Conservation (phyloP, 2,888 invertebrate species). For the Amphipoea oculea region DNA sequence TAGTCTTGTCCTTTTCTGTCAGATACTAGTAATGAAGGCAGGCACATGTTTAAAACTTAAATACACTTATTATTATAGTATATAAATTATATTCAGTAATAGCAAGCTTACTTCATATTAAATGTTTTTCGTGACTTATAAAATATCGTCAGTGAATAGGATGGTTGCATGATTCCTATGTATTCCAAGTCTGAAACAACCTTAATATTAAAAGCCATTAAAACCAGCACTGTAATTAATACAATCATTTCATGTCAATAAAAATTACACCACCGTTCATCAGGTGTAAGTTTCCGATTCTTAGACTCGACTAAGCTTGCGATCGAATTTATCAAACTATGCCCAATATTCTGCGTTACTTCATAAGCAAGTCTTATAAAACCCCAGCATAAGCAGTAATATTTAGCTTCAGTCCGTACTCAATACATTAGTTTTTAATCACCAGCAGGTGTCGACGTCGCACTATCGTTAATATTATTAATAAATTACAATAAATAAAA, state of each 20-base stretch:
- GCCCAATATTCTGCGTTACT: conserved; percentile 15
- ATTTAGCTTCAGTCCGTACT: conserved; percentile 27
- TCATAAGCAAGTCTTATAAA: conserved; percentile 2
- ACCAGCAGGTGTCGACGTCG: neutral
- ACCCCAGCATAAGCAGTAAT: conserved; percentile 6
- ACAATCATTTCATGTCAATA: conserved; percentile 1
- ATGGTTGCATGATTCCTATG: neutral
- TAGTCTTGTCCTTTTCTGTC: neutral
- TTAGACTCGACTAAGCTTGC: neutral
- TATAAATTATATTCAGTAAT: conserved; percentile 31
- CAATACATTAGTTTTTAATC: conserved; percentile 10
- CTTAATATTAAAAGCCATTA: conserved; percentile 24
- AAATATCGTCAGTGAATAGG: conserved; percentile 21
- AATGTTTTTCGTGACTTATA: conserved; percentile 14
- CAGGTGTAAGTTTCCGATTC: neutral
- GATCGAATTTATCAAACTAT: conserved; percentile 4
- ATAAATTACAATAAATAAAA: conserved; percentile 38
- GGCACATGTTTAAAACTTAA: conserved; percentile 13
- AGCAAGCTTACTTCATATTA: conserved; percentile 17
- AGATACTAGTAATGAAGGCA: conserved; percentile 5
- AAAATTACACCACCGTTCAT: neutral
- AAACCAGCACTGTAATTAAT: conserved; percentile 14
- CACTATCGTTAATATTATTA: conserved; percentile 4
- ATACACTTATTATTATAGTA: conserved; percentile 25
- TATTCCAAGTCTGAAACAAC: conserved; percentile 9